These are phyloP conservation scores for Fistularia tabacaria DNA, from an alignment of 2,797 vertebrate species.

Conservation along the genomic window DNA sequence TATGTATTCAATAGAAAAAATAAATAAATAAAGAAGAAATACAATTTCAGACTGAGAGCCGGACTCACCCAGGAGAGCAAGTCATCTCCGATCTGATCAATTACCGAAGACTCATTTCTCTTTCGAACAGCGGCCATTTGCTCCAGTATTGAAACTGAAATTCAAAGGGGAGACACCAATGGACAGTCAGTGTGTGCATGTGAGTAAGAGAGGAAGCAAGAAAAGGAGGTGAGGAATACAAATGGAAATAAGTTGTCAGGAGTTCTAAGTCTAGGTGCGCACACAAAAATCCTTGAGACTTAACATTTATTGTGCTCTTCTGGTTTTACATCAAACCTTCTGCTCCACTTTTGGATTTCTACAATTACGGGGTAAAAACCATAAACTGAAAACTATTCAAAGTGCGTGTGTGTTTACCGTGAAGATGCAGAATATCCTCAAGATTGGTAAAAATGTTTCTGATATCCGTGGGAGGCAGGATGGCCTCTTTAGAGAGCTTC, in stretches of 20 bases:
- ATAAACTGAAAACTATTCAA: no score
- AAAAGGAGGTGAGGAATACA: no score
- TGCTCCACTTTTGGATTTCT: no score
- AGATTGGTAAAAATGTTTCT: slow-evolving; percentile 91
- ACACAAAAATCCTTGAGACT: no score
- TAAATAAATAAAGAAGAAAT: no score
- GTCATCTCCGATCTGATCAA: slow-evolving; percentile 92
- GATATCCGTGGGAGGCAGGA: slow-evolving; percentile 82
- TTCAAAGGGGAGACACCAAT: slow-evolving; percentile 26
- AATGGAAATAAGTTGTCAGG: no score
- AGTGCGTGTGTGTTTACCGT: slow-evolving; percentile 68
- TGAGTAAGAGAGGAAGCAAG: background rate
- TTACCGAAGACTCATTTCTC: slow-evolving; percentile 88
- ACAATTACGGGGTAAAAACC: no score
- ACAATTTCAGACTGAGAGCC: slow-evolving; percentile 21
- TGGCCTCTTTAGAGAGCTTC: slow-evolving; percentile 83
- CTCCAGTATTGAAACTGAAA: slow-evolving; percentile 84
- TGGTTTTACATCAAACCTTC: no score
- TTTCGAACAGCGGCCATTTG: slow-evolving; percentile 88
- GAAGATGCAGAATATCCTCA: slow-evolving; percentile 88
- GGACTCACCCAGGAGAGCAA: slow-evolving; percentile 88
- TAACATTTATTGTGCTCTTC: no score
- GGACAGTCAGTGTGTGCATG: slow-evolving; percentile 5
- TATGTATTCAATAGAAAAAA: slow-evolving; percentile 44
- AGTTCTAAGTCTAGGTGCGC: no score